Evolutionary conservation across 1,140 invertebrate genomes (phyloP).

Genomic region (Oryctes rhinoceros): DNA sequence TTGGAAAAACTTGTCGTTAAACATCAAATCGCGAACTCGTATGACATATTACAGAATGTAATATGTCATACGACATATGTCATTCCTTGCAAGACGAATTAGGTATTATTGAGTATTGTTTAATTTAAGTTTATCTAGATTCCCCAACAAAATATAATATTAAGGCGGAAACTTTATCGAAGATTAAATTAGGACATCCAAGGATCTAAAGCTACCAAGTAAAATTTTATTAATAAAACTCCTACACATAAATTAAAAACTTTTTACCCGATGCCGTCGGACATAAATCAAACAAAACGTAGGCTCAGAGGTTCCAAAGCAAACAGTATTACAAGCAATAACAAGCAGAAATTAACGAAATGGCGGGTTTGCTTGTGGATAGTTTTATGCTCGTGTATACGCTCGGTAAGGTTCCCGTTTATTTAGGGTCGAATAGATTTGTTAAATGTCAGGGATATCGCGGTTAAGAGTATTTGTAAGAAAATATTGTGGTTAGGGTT

Average conservation of each 20-base stretch:
- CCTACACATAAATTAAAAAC: conserved; percentile 15
- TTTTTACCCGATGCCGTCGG: background rate
- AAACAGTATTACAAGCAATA: conserved; percentile 12
- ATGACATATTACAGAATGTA: too few relatives aligned
- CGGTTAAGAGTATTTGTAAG: too few relatives aligned
- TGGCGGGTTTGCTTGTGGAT: background rate
- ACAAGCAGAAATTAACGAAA: conserved; percentile 15
- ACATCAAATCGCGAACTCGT: too few relatives aligned
- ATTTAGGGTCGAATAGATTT: conserved; percentile 12
- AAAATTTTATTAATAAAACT: conserved; percentile 16
- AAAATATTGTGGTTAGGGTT: too few relatives aligned
- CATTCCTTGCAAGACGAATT: background rate
- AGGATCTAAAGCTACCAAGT: background rate
- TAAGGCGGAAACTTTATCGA: background rate
- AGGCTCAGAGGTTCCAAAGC: background rate
- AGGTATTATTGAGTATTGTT: background rate
- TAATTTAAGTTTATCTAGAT: conserved; percentile 10
- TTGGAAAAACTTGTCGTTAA: too few relatives aligned
- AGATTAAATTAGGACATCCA: conserved; percentile 9
- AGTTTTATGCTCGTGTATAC: background rate
- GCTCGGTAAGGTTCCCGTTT: background rate
- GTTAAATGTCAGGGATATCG: background rate
- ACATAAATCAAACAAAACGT: conserved; percentile 11
- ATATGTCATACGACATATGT: too few relatives aligned
- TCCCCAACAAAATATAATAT: background rate